These are phyloP conservation scores for Tenebrio molitor DNA, from an alignment of 1,140 invertebrate species.

Conservation along the genomic window DNA sequence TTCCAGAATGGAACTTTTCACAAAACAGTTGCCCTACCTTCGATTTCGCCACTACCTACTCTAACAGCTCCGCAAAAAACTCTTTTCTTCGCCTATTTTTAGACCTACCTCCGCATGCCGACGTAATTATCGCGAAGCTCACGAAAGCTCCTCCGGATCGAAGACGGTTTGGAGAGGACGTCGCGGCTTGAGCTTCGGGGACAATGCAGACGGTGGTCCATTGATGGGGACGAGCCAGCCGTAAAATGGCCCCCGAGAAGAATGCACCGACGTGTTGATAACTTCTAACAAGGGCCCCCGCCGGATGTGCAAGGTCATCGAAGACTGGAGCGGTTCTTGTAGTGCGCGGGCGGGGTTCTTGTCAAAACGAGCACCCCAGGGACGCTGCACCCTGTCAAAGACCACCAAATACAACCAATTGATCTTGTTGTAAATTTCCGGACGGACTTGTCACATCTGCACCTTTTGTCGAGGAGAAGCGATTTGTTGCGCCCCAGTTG, in stretches of 20 bases:
- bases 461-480: conserved; percentile 41
- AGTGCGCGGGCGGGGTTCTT: conserved; percentile 27
- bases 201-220: too few species aligned
- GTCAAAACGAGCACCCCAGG: conserved; percentile 44
- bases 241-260: conserved; percentile 24
- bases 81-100: conserved; percentile 14
- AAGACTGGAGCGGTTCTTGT: not conserved
- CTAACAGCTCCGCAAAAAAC: not conserved
- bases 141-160: too few species aligned
- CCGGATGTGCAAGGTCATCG: conserved; percentile 45
- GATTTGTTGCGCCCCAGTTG: not conserved
- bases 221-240: not conserved
- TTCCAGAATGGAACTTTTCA: conserved; percentile 38
- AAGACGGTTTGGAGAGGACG: too few species aligned
- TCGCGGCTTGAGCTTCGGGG: too few species aligned
- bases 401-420: conserved; percentile 29
- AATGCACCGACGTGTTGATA: conserved; percentile 37
- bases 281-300: conserved; percentile 36
- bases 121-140: not conserved
- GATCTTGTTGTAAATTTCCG: conserved; percentile 36
- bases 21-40: conserved; percentile 28
- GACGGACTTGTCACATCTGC: conserved; percentile 50
- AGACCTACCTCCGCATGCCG: conserved; percentile 18
- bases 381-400: conserved; percentile 33
- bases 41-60: not conserved